Base-by-base conservation (phyloP, 2,113 vertebrate genomes). In the Ammospiza caudacuta region DNA sequence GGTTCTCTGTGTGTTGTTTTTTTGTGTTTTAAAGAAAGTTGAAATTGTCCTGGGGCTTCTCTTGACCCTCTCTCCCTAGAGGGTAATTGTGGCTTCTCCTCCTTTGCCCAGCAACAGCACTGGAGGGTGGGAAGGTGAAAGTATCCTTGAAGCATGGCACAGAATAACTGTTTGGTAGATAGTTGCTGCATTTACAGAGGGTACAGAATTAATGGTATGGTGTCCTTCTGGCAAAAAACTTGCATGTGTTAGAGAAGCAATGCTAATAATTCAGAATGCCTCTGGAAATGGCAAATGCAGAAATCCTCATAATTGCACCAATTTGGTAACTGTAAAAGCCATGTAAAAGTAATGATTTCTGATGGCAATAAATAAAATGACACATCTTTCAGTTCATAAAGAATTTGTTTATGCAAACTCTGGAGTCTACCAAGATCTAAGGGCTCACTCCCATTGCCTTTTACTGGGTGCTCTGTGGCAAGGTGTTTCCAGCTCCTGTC, bases 141-240 rank as follows among this genome's bases (percentile, higher is more conserved):
- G n/a, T 39, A 83, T 52, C 90, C 92, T 95, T 96, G 90, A 92
- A 86, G 68, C 15, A 3, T 92, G 79, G 79, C 12, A 16, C 59
- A 66, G 76, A 94, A 86, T 95, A 74, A 66, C 54, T 90, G n/a
- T 87, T 95, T 75, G 25, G 78, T 85, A 73, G 78, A 83, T 94
- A 94, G 94, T 58, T 95, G 70, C 74, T 87, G 78, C 89, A 76
- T 92, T 95, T 94, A 79, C 46, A 91, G 82, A 91, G 63, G 69
- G 43, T 58, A 80, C 55, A 87, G 91, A 92, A 95, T 92, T 91
- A 94, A 96, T 82, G 73, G n/a, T 28, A 28, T 58, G 51, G 58
- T 78, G 83, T 92, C 83, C 74, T 77, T 83, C 69, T 92, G 87
- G 73, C 22, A 75, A 85, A 91, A 89, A 67, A 62, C 61, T 14